A percentile compares a stretch with the other conserved stretches of the same genome.
Evolutionary conservation across 2,797 vertebrate genomes (phyloP).

Genomic region (Rhabdomys pumilio): DNA sequence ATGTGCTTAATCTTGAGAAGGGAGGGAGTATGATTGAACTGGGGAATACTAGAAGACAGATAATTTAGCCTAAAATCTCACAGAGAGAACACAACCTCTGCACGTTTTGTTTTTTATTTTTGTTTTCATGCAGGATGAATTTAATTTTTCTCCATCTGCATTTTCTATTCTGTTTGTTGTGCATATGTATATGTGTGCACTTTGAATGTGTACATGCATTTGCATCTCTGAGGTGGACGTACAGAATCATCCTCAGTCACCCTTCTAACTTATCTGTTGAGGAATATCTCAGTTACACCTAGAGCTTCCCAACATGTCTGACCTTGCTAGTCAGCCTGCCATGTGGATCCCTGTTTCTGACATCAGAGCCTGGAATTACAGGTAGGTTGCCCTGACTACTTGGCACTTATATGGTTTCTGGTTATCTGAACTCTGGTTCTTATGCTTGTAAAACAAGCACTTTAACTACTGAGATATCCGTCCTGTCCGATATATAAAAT

Average conservation of each 20-base stretch:
- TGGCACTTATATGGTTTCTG: not conserved
- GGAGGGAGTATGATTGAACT: not conserved
- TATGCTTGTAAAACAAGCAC: not conserved
- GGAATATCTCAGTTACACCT: not conserved
- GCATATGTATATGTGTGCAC: fast-evolving
- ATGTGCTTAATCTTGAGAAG: not conserved
- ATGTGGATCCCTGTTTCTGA: not conserved
- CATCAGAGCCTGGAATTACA: not conserved
- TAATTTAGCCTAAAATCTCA: not conserved
- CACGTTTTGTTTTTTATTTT: not conserved
- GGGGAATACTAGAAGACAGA: not conserved
- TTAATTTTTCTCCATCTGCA: not conserved
- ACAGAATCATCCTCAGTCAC: not conserved
- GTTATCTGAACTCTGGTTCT: not conserved
- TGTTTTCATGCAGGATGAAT: not conserved
- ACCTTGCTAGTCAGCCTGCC: not conserved
- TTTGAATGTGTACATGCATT: not conserved
- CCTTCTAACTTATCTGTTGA: too few species aligned
- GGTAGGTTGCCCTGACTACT: not conserved
- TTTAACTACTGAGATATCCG: not conserved
- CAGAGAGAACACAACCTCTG: not conserved
- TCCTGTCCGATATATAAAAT: too few species aligned
- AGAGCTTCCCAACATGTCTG: not conserved
- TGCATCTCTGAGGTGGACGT: not conserved
- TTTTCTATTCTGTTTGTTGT: not conserved